phyloP scores from a whole-genome alignment of 2,888 invertebrate genomes.

The Andrena hattorfiana region DNA sequence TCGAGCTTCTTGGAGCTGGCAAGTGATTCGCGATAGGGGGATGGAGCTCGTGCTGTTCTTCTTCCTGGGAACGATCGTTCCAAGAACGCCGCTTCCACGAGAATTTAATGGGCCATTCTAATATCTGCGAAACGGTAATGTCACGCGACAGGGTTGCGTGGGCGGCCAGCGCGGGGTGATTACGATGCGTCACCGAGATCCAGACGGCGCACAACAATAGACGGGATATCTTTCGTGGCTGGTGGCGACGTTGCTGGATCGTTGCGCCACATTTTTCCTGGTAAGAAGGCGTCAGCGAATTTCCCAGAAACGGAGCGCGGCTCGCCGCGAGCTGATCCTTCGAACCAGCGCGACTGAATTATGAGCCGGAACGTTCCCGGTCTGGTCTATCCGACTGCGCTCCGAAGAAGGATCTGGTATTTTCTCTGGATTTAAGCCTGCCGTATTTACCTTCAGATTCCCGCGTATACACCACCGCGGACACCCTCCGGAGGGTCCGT shows the following conservation, averaged over 20 bases:
- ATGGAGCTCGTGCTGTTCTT: background rate
- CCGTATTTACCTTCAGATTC: background rate
- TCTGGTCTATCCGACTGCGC: background rate
- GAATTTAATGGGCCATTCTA: constrained; percentile 39
- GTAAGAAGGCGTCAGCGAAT: constrained; percentile 21
- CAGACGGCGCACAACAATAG: constrained; percentile 24
- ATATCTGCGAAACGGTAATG: constrained; percentile 38
- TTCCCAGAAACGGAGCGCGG: background rate
- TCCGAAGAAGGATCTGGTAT: constrained; percentile 8
- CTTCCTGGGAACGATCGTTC: background rate
- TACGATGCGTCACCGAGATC: constrained; percentile 49
- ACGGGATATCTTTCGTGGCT: constrained; percentile 43
- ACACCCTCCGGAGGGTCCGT: background rate
- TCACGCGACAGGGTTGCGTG: constrained; percentile 33
- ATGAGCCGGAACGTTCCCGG: background rate
- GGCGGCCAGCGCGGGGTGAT: constrained; percentile 33
- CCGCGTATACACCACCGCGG: background rate
- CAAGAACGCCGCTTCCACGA: constrained; percentile 20
- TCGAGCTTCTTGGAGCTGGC: background rate
- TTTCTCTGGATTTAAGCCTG: background rate
- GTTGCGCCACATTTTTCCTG: constrained; percentile 33
- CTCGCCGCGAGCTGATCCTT: background rate
- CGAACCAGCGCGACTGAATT: background rate
- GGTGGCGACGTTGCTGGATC: constrained; percentile 18
- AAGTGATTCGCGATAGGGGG: background rate